Percentiles rank a stretch among this genome's conserved stretches.
These are phyloP conservation scores for Hoplostethus atlanticus DNA, from an alignment of 2,797 vertebrate species.

Conservation along the genomic window DNA sequence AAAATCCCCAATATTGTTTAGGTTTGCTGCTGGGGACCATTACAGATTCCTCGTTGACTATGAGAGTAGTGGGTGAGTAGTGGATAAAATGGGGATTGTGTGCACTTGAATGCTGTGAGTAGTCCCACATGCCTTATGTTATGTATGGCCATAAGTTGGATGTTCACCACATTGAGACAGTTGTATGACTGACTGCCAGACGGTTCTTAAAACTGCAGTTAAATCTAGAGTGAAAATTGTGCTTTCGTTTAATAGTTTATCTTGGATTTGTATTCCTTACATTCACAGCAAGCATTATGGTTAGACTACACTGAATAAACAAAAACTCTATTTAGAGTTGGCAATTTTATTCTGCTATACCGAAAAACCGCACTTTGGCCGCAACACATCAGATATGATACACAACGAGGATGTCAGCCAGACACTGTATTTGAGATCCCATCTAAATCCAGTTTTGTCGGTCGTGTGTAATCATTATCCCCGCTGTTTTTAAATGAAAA, in stretches of 20 bases:
- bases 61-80: constrained; percentile 20
- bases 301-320: constrained; percentile 2
- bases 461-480: background rate
- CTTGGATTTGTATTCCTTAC: constrained; percentile 2
- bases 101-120: constrained; percentile 42
- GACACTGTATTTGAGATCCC: background rate
- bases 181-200: constrained; percentile 45
- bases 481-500: too few species aligned
- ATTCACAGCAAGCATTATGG: constrained; percentile 1
- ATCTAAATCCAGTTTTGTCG: background rate
- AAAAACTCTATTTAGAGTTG: constrained; percentile 9
- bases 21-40: constrained; percentile 20
- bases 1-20: constrained; percentile 48
- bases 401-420: too few species aligned
- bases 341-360: background rate
- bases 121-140: constrained; percentile 49
- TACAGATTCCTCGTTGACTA: constrained; percentile 46
- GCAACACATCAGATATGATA: background rate
- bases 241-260: constrained; percentile 24
- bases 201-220: constrained; percentile 14
- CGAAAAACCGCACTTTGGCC: background rate
- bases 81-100: constrained; percentile 41
- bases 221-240: constrained; percentile 22
- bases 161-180: constrained; percentile 30
- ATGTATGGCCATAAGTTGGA: constrained; percentile 37